Evolutionary conservation across 2,888 invertebrate species (phyloP), one percentile per base, ranked within the genome.

Genomic region (Lasius fuliginosus): DNA sequence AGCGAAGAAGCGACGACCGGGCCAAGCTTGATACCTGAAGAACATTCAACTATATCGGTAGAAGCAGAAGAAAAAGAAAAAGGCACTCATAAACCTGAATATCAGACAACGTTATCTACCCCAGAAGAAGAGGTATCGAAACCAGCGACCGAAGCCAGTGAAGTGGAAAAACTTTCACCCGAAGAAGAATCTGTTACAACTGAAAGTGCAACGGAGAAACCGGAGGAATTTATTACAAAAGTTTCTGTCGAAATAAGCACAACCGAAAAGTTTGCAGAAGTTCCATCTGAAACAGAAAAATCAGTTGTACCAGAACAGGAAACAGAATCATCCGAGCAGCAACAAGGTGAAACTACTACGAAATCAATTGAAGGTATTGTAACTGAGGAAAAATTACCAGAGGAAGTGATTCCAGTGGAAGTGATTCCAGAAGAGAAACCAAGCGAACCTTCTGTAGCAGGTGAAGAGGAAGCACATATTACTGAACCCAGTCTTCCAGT

Each of bases 91-190:
- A 86, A 89, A 71, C 69, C 82, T 0, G 85, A 87, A 67, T 85
- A 88, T 71, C 84, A 88, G 68, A 88, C 87, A 68, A 89, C 87
- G 77, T 86, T 75, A 11, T 53, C 90, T 40, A 42, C 58, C 5
- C 42, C 68, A 8, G 86, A 77, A 82, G 84, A 84, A 82, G 86
- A 73, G 84, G 79, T 84, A 89, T 79, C 89, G 62, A 89, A 42
- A 73, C 91, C 82, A 64, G 53, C 82, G 86, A 91, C 53, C 90
- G 94, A 60, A 84, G 89, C 12, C 76, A 42, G 64, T 18, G 68
- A 77, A 30, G 82, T 56, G 1, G 71, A 73, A 8, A 74, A 62
- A 33, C 53, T 40, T 58, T 46, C 58, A 68, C 27, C 85, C 0
- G 84, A 88, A 77, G 88, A 82, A 84, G 85, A 82, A 60, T 36